These are phyloP conservation scores for Chinchilla lanigera DNA, from an alignment of 2,113 vertebrate genomes.

Conservation along the genomic window DNA sequence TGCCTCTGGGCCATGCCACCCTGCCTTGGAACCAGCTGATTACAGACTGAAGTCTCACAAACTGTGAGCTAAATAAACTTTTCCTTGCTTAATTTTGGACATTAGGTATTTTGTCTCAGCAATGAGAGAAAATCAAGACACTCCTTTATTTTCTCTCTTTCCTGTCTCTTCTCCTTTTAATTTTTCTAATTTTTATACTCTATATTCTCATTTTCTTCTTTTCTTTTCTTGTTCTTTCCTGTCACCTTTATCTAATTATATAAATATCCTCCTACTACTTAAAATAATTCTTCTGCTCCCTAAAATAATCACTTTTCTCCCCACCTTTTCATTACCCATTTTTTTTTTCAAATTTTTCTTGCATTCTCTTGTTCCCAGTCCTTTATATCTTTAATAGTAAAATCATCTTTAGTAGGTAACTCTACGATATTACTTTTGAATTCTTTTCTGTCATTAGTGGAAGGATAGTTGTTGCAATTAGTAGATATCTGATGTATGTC, in stretches of 20 bases:
- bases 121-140: too few relatives aligned
- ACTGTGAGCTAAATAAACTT: too few relatives aligned
- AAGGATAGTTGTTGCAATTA: neutral
- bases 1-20: too few relatives aligned
- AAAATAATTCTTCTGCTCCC: neutral
- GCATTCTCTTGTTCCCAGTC: neutral
- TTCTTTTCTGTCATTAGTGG: neutral
- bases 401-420: neutral
- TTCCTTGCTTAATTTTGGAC: too few relatives aligned
- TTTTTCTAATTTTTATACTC: neutral
- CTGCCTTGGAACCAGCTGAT: too few relatives aligned
- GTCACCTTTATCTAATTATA: neutral
- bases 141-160: neutral
- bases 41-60: too few relatives aligned
- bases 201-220: neutral
- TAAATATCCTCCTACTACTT: neutral
- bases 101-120: too few relatives aligned
- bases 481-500: neutral
- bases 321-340: neutral
- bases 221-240: neutral
- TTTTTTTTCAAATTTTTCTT: neutral
- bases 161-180: neutral
- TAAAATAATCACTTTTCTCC: neutral
- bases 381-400: neutral
- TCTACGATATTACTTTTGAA: neutral